Evolutionary conservation across 1,140 invertebrate species (phyloP).

Genomic region (Archivesica marissinica): DNA sequence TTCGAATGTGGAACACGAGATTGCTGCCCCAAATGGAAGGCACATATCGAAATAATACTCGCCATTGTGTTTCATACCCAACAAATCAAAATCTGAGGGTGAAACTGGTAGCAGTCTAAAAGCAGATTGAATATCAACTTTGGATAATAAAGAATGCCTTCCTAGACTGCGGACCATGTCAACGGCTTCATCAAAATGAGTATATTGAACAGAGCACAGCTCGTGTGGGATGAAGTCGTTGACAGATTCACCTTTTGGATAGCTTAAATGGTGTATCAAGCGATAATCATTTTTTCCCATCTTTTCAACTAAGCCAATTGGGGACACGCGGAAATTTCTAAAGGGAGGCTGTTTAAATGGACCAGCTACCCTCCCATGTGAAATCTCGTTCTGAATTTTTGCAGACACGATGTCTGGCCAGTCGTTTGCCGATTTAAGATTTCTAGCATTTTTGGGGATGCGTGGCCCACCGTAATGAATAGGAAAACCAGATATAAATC

Average conservation of each 20-base stretch:
- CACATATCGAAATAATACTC: constrained; percentile 36
- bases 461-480: neutral
- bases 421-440: constrained; percentile 35
- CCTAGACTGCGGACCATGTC: constrained; percentile 45
- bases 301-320: constrained; percentile 52
- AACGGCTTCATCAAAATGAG: constrained; percentile 62
- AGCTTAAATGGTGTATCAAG: constrained; percentile 58
- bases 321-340: constrained; percentile 6
- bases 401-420: constrained; percentile 1
- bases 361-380: constrained; percentile 5
- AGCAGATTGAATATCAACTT: constrained; percentile 52
- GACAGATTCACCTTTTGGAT: constrained; percentile 3
- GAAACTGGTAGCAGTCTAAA: constrained; percentile 41
- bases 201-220: constrained; percentile 54
- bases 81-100: constrained; percentile 25
- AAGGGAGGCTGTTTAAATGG: constrained; percentile 36
- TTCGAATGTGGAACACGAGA: constrained; percentile 8
- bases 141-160: neutral
- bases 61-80: neutral
- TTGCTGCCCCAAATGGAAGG: constrained; percentile 11
- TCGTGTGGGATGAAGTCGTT: constrained; percentile 63
- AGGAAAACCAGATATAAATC: constrained; percentile 45
- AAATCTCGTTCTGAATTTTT: constrained; percentile 38
- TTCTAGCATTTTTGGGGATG: neutral
- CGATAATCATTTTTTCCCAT: constrained; percentile 24